Conservation (phyloP, 2,797 vertebrate species). For the Rallus crepitans region DNA sequence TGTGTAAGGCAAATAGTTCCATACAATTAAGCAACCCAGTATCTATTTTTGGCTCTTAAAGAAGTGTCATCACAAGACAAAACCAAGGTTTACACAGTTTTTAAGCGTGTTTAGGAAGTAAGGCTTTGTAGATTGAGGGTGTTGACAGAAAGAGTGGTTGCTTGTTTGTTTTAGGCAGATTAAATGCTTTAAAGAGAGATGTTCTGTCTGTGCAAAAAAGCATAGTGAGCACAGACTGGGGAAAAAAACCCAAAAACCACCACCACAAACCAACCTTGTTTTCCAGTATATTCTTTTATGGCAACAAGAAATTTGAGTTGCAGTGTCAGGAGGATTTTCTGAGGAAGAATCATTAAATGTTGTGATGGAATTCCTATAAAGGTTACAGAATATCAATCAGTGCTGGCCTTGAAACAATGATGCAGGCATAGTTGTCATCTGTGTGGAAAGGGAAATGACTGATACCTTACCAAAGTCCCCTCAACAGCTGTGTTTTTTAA, state of each 20-base stretch:
- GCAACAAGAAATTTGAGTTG: neutral
- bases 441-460: neutral
- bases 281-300: neutral
- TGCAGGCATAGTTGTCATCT: neutral
- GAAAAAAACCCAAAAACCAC: accelerated
- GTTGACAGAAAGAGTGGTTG: neutral
- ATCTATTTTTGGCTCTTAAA: neutral
- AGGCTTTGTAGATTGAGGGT: neutral
- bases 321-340: neutral
- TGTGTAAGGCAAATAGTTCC: neutral
- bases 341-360: neutral
- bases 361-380: neutral
- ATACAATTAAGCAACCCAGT: neutral
- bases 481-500: neutral
- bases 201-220: neutral
- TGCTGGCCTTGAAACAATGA: neutral
- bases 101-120: neutral
- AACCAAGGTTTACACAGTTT: neutral
- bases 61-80: neutral
- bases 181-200: neutral
- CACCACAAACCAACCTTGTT: neutral
- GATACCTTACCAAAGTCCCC: neutral
- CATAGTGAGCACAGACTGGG: neutral
- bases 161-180: neutral
- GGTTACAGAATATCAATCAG: neutral